A percentile compares a stretch with the other conserved stretches of the same genome.
These are phyloP conservation scores for Cryptotis parvus DNA, from an alignment of 2,113 vertebrate genomes.

Conservation along the genomic window DNA sequence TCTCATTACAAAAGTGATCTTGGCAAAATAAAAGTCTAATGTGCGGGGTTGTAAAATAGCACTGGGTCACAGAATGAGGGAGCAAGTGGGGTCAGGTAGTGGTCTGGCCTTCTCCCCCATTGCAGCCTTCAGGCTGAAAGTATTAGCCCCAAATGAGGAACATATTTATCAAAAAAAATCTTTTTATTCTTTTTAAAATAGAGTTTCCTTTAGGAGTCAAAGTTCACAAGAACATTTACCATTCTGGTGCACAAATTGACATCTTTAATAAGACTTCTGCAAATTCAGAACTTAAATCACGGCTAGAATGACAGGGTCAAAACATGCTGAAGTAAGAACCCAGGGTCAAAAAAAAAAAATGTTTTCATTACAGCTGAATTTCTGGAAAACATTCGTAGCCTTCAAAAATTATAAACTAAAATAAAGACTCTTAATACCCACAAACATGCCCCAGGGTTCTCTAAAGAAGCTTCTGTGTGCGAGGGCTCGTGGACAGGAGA, in stretches of 20 bases:
- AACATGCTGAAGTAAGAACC: slow-evolving; percentile 63
- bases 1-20: slow-evolving; percentile 67
- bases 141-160: slow-evolving; percentile 75
- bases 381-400: slow-evolving; percentile 36
- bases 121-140: slow-evolving; percentile 53
- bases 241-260: slow-evolving; percentile 76
- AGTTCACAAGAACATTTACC: slow-evolving; percentile 81
- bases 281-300: slow-evolving; percentile 80
- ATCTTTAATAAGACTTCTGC: slow-evolving; percentile 81
- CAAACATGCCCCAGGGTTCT: slow-evolving; percentile 43
- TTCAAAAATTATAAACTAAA: slow-evolving; percentile 47
- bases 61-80: slow-evolving; percentile 40
- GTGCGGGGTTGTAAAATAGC: slow-evolving; percentile 40
- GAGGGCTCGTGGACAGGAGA: neutral
- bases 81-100: slow-evolving; percentile 47
- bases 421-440: slow-evolving; percentile 53
- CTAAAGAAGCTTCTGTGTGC: neutral
- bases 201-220: slow-evolving; percentile 82
- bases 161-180: slow-evolving; percentile 80
- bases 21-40: slow-evolving; percentile 66
- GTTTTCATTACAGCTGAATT: slow-evolving; percentile 38
- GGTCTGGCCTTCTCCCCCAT: slow-evolving; percentile 2
- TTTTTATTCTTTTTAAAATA: slow-evolving; percentile 76
- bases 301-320: slow-evolving; percentile 65
- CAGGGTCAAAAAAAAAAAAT: slow-evolving; percentile 51